Evolutionary conservation across 2,113 vertebrate species (phyloP).

Genomic region (Paracanthobrama guichenoti): DNA sequence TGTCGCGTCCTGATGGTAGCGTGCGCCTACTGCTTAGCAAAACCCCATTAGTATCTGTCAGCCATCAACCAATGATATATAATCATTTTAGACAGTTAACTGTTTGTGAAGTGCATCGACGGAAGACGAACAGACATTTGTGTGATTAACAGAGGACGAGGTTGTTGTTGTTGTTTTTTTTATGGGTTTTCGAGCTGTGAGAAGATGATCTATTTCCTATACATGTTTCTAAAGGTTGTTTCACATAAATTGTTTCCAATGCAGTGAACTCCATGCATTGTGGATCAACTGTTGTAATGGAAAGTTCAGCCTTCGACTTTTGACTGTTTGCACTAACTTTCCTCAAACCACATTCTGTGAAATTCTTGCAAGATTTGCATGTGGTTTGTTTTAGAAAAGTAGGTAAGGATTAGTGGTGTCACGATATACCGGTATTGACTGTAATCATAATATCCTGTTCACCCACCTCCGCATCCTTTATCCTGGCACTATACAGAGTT

Average conservation of each 20-base stretch:
- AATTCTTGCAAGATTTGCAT: neutral
- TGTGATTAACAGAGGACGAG: neutral
- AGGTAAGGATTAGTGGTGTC: no score
- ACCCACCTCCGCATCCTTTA: no score
- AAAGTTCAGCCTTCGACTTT: neutral
- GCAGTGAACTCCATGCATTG: neutral
- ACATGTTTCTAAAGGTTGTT: neutral
- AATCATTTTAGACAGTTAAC: conserved; percentile 20
- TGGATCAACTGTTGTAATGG: neutral
- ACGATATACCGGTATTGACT: no score
- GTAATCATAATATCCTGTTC: no score
- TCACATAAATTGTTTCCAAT: neutral
- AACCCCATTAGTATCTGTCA: conserved; percentile 17
- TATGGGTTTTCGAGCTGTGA: neutral
- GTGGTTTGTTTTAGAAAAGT: neutral
- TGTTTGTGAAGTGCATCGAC: neutral
- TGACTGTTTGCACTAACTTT: neutral
- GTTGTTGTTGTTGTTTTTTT: neutral
- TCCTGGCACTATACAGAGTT: no score
- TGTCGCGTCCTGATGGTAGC: conserved; percentile 19
- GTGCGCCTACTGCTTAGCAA: neutral
- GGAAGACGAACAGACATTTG: conserved; percentile 11
- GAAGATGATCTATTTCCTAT: neutral
- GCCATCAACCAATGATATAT: conserved; percentile 21
- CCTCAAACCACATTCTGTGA: neutral